Evolutionary conservation across 2,888 invertebrate genomes (phyloP).

Genomic region (Halictus ligatus): DNA sequence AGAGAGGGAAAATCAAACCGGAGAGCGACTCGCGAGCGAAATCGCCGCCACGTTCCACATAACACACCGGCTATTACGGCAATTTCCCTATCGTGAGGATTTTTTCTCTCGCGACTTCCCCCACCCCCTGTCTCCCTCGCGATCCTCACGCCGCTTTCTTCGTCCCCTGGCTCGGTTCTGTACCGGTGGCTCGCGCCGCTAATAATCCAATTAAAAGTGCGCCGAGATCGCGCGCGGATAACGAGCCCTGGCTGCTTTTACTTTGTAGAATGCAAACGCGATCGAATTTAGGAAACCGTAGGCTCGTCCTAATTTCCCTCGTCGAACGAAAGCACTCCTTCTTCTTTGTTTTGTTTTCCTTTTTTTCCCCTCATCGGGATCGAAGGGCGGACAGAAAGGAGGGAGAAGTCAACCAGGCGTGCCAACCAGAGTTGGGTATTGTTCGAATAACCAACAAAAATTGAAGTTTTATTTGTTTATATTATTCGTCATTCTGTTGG

Average conservation of each 20-base stretch:
- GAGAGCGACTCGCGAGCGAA: slow-evolving; percentile 50
- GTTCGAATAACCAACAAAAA: no score
- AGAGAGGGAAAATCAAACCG: slow-evolving; percentile 6
- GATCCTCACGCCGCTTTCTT: slow-evolving; percentile 24
- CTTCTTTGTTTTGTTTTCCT: neutral
- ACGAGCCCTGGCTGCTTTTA: slow-evolving; percentile 11
- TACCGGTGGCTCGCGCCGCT: slow-evolving; percentile 4
- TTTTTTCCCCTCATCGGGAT: neutral
- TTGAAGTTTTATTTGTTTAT: no score
- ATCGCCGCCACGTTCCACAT: slow-evolving; percentile 66
- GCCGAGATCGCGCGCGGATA: slow-evolving; percentile 22
- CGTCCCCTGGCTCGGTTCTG: slow-evolving; percentile 15
- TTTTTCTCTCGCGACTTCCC: slow-evolving; percentile 40
- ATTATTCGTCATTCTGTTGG: neutral
- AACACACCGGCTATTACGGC: slow-evolving; percentile 52
- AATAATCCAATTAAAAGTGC: slow-evolving; percentile 24
- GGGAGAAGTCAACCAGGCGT: neutral
- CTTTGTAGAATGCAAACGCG: slow-evolving; percentile 14
- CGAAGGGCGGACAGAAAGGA: neutral
- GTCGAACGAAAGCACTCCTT: neutral
- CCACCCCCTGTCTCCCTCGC: neutral
- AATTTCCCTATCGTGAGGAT: slow-evolving; percentile 55
- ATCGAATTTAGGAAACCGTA: slow-evolving; percentile 12
- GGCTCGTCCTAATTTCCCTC: slow-evolving; percentile 13
- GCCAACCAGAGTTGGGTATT: no score